Base-by-base conservation (phyloP, 2,113 vertebrate species). In the Corythoichthys intestinalis region DNA sequence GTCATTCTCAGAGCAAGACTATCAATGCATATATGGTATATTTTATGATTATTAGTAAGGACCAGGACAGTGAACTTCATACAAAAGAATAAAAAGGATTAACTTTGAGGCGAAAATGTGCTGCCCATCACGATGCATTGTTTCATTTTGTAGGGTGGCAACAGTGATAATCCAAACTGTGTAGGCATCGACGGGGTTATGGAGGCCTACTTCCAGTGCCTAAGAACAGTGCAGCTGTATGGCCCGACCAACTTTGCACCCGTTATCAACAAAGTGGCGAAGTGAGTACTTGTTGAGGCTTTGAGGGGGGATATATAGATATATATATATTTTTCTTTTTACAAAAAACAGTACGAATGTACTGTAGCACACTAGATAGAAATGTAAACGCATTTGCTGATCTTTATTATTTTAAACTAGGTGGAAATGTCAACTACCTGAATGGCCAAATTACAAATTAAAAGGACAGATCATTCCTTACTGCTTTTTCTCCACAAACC, bases 211-310 rank as follows among this genome's bases (percentile, higher is more conserved):
- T 95, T 96, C 78, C 93, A 95, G 83, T 96, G 96, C 80, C 91
- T 98, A 79, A 93, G 95, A 61, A 94, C 92, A 0, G 96, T 97
- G 69, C 95, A 97, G 89, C 93, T 98, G 8, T 98, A 96, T 0
- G 96, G 96, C 53, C 96, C 96, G 73, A 98, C 96, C 73, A 97
- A 96, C 88, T 98, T 98, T 0, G 94, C 96, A 34, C 94, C 96
- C 0, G 93, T 98, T 75, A 97, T 98, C 88, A 97, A 93, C 87
- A 95, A 95, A 86, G 96, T 97, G 78, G 96, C 96, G 84, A 92
- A 94, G 96, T 97, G 87, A 93, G 92, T 84, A 10, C 60, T 8
- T 39, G 50, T n/a, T 8, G 41, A n/a, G 13, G 12, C 6, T 63
- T 39, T 66, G 4, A 20, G 3, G 17, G 17, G 5, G 20, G n/a